These are phyloP conservation scores for Melanotaenia duboulayi DNA, from an alignment of 2,113 vertebrate genomes.

Conservation along the genomic window DNA sequence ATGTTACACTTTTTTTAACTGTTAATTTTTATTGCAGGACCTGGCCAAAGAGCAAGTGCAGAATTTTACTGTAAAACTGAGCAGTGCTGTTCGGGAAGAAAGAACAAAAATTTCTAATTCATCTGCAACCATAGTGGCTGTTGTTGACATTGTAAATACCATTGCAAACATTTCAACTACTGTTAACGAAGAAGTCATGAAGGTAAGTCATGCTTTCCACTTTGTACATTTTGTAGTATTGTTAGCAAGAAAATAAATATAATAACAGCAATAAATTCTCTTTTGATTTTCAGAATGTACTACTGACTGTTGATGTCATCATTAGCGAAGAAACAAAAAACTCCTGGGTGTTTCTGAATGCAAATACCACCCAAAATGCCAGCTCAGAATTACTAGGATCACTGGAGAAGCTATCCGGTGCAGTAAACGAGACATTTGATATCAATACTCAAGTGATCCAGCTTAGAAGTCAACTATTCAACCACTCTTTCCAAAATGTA, in stretches of 20 bases:
- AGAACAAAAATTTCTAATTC: slow-evolving; percentile 27
- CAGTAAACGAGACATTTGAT: slow-evolving; percentile 27
- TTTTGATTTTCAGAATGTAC: slow-evolving; percentile 71
- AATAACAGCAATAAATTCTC: background rate
- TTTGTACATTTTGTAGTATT: background rate
- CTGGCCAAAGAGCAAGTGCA: slow-evolving; percentile 30
- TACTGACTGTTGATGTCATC: slow-evolving; percentile 70
- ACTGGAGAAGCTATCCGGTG: slow-evolving; percentile 77
- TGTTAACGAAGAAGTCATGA: slow-evolving; percentile 29
- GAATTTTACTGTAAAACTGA: slow-evolving; percentile 39
- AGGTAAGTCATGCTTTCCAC: slow-evolving; percentile 40
- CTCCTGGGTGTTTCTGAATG: slow-evolving; percentile 67
- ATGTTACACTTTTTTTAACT: background rate
- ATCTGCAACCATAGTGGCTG: slow-evolving; percentile 57
- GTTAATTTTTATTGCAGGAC: slow-evolving; percentile 35
- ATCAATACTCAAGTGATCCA: slow-evolving; percentile 44
- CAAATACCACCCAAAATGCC: slow-evolving; percentile 44
- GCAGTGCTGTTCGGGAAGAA: background rate
- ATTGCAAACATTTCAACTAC: slow-evolving; percentile 41
- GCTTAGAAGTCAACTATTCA: slow-evolving; percentile 50
- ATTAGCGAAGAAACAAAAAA: slow-evolving; percentile 29
- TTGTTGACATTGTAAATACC: slow-evolving; percentile 60
- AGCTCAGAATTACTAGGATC: slow-evolving; percentile 81
- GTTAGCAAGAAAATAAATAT: no score
- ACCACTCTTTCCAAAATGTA: slow-evolving; percentile 1